Evolutionary conservation across 2,888 invertebrate species (phyloP).

Genomic region (Ornithoptera priamus): DNA sequence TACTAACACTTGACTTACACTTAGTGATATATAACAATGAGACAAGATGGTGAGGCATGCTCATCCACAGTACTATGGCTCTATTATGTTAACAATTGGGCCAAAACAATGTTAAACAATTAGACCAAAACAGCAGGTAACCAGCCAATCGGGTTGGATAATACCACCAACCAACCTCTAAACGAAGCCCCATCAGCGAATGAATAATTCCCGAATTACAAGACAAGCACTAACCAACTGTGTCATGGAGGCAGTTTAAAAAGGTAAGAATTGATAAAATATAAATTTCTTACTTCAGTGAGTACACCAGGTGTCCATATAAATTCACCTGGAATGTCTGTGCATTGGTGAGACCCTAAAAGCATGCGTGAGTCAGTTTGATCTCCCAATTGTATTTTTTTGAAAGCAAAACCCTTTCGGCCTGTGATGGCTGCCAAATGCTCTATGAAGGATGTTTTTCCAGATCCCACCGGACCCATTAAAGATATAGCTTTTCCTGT

Average conservation of each 20-base stretch:
- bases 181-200: no score
- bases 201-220: no score
- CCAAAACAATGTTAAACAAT: no score
- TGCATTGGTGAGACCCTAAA: constrained; percentile 95
- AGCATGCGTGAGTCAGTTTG: constrained; percentile 98
- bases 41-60: no score
- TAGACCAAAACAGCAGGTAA: no score
- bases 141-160: no score
- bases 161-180: no score
- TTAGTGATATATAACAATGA: no score
- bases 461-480: constrained; percentile 95
- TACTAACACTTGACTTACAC: no score
- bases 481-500: constrained; percentile 84
- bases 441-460: constrained; percentile 95
- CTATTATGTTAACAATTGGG: no score
- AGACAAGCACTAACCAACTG: no score
- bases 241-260: background rate
- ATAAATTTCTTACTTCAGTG: constrained; percentile 81
- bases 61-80: no score
- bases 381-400: constrained; percentile 96
- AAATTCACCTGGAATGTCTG: constrained; percentile 98
- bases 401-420: constrained; percentile 69
- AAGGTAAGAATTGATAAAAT: background rate
- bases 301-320: constrained; percentile 97
- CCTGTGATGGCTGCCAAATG: constrained; percentile 91